Evolutionary conservation across 2,888 invertebrate species (phyloP).

Genomic region (Trimorus sp.): DNA sequence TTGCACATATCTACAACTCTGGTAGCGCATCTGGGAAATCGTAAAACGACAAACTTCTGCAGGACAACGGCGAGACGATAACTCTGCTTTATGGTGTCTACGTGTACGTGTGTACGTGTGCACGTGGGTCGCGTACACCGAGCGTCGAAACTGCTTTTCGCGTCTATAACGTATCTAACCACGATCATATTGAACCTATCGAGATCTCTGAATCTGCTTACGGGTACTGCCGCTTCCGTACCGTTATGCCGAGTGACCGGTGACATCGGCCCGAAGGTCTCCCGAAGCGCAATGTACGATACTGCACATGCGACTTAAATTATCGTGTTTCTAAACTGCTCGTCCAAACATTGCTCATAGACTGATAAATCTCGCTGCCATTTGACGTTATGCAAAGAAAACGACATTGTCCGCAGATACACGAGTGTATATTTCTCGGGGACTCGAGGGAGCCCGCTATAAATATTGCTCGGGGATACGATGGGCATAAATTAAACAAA

Average conservation of each 20-base stretch:
- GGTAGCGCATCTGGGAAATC: constrained; percentile 62
- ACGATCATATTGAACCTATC: constrained; percentile 26
- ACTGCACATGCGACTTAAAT: constrained; percentile 50
- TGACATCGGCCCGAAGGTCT: constrained; percentile 38
- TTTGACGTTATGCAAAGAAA: constrained; percentile 49
- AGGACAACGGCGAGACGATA: constrained; percentile 69
- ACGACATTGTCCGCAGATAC: constrained; percentile 49
- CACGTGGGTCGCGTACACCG: constrained; percentile 68
- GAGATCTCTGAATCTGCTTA: constrained; percentile 48
- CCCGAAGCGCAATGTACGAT: constrained; percentile 47
- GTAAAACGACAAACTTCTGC: constrained; percentile 56
- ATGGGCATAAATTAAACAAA: constrained; percentile 32
- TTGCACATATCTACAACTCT: constrained; percentile 49
- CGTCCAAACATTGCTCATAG: constrained; percentile 47
- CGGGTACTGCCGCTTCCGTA: constrained; percentile 50
- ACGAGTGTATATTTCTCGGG: constrained; percentile 29
- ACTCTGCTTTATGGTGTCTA: constrained; percentile 71
- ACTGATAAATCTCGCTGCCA: constrained; percentile 49
- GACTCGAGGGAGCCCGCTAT: constrained; percentile 23
- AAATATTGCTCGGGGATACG: constrained; percentile 31
- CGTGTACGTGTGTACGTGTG: constrained; percentile 56
- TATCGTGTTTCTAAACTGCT: constrained; percentile 52
- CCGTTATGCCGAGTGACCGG: constrained; percentile 55
- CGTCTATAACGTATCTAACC: constrained; percentile 50
- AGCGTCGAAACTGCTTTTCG: constrained; percentile 56